A percentile compares a stretch with the other conserved stretches of the same genome.
phyloP scores from a whole-genome alignment of 2,113 vertebrate genomes.

The Tychaedon coryphoeus region DNA sequence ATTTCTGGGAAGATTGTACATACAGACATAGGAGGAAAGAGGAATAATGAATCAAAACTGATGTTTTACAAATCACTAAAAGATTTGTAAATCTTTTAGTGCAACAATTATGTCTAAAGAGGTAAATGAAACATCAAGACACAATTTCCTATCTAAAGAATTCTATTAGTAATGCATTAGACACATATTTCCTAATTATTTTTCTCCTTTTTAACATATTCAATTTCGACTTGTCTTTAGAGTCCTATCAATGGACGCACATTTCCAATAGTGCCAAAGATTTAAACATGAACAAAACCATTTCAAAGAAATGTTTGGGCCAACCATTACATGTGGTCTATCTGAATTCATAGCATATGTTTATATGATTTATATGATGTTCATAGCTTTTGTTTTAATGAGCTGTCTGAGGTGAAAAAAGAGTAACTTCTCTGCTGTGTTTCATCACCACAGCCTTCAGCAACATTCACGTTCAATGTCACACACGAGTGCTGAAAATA shows the following conservation, averaged over 20 bases:
- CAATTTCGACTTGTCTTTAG: not conserved
- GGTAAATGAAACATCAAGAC: not conserved
- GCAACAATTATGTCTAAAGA: not conserved
- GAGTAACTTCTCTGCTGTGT: not conserved
- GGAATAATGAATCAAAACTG: not conserved
- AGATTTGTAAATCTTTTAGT: too few relatives aligned
- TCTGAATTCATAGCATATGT: not conserved
- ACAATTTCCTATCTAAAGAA: not conserved
- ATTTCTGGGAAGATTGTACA: constrained; percentile 12
- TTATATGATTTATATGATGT: too few relatives aligned
- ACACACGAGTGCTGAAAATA: not conserved
- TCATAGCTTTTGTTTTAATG: not conserved
- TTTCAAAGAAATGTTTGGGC: not conserved
- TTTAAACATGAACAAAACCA: not conserved
- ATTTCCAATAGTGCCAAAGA: not conserved
- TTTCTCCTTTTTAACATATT: not conserved
- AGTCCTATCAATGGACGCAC: not conserved
- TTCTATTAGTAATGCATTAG: not conserved
- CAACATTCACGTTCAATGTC: not conserved
- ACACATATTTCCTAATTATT: not conserved
- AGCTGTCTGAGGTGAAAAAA: not conserved
- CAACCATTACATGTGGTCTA: rapidly evolving
- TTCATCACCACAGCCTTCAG: not conserved
- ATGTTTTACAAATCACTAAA: not conserved
- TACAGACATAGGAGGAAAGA: not conserved